A percentile compares a stretch with the other conserved stretches of the same genome.
Conservation (phyloP, 2,888 invertebrate genomes). For the Mimumesa dahlbomi region DNA sequence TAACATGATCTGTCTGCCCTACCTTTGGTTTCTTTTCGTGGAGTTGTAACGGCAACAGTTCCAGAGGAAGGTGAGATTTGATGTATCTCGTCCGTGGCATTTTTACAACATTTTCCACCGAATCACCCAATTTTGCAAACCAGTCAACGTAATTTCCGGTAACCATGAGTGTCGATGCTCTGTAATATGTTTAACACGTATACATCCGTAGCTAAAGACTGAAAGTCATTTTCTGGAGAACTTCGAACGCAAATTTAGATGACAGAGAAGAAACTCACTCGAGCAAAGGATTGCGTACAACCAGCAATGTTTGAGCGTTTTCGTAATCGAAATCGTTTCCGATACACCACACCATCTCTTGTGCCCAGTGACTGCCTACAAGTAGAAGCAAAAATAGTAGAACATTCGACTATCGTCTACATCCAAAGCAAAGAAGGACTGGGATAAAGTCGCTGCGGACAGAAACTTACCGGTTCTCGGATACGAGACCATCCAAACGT, state of each 20-base stretch:
- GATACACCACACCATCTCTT: conserved; percentile 96
- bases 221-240: too few relatives aligned
- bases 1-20: too few relatives aligned
- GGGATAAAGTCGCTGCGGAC: background rate
- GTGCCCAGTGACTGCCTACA: conserved; percentile 94
- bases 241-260: too few relatives aligned
- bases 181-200: conserved; percentile 39
- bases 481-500: conserved; percentile 93
- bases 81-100: conserved; percentile 88
- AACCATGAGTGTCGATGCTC: conserved; percentile 74
- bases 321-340: conserved; percentile 90
- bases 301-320: conserved; percentile 84
- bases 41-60: conserved; percentile 84
- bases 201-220: background rate
- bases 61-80: conserved; percentile 88
- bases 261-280: conserved; percentile 75
- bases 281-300: conserved; percentile 82
- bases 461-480: conserved; percentile 89
- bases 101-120: conserved; percentile 86
- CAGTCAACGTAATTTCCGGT: conserved; percentile 71
- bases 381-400: conserved; percentile 1
- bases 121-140: conserved; percentile 83
- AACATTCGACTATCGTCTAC: background rate
- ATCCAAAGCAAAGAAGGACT: background rate
- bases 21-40: conserved; percentile 87